Base-by-base conservation (phyloP, 2,113 vertebrate genomes). In the Heterocephalus glaber region DNA sequence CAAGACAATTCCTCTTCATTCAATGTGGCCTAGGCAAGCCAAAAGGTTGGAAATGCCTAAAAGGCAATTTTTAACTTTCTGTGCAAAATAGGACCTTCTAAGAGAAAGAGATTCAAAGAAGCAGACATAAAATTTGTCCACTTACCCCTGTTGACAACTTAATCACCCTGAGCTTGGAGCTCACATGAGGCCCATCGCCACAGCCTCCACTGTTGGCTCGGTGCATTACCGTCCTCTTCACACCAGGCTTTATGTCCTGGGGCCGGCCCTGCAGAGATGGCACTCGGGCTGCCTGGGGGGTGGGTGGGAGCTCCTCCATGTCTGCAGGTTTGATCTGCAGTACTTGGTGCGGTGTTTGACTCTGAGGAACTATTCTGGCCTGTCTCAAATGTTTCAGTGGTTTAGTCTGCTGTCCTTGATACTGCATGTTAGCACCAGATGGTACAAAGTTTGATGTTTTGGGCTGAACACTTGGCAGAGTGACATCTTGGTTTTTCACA, bases 201-300 rank as follows among this genome's bases (percentile, higher is more conserved):
- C 97, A 97, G 41, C 96, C 93, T 76, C 93, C 95, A 89, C 98
- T 99, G 98, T 98, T 99, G 88, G 98, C 97, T 76, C 99, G 98
- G 98, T 99, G 99, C 99, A 99, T 99, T 93, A 99, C 99, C 63
- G 99, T 99, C 98, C 99, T 99, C 98, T 99, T 99, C 89, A 99
- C 96, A 0, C 98, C 99, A 0, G 98, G 98, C 97, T 99, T 99
- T 92, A 96, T 89, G 61, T 99, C 99, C 96, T 98, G 98, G 92
- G 98, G 96, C 95, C 98, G 98, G 74, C 96, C 97, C 92, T 98
- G 98, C 10, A 98, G 95, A 0, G 98, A 94, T 0, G 98, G 97
- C 87, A 97, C 95, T n/a, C 97, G 98, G 12, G 97, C 77, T 44
- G 96, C 89, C 96, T 97, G 98, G 2, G 97, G 49, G 0, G 96